phyloP scores from a whole-genome alignment of 2,113 vertebrate species.

The Zosterops japonicus region DNA sequence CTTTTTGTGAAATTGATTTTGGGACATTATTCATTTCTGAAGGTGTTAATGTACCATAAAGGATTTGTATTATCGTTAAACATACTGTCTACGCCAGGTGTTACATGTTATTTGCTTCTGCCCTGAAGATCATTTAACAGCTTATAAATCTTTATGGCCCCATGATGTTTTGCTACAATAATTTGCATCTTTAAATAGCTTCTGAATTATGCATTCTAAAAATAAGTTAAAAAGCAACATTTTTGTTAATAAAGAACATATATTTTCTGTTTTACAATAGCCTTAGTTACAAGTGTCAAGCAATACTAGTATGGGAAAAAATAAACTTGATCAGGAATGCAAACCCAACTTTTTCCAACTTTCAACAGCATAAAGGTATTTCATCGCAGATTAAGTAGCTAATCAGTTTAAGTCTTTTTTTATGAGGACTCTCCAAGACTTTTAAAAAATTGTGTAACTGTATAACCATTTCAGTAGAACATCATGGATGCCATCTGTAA shows the following conservation, averaged over 20 bases:
- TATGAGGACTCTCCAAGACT: background rate
- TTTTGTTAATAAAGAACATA: background rate
- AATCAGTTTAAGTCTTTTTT: background rate
- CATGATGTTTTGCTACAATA: slow-evolving; percentile 26
- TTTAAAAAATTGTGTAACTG: background rate
- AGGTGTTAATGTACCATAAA: slow-evolving; percentile 77
- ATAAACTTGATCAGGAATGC: background rate
- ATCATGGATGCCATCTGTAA: rapidly evolving
- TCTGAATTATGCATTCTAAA: background rate
- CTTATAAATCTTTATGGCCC: slow-evolving; percentile 69
- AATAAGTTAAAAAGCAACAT: background rate
- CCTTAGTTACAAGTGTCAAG: background rate
- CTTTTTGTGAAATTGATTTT: slow-evolving; percentile 71
- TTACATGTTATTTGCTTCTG: slow-evolving; percentile 70
- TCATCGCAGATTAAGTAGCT: background rate
- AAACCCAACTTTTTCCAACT: background rate
- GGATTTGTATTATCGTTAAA: slow-evolving; percentile 72
- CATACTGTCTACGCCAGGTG: slow-evolving; percentile 70
- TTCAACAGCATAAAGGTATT: background rate
- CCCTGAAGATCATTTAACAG: slow-evolving; percentile 67
- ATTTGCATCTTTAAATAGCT: slow-evolving; percentile 27
- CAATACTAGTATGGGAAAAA: background rate
- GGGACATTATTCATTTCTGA: slow-evolving; percentile 77
- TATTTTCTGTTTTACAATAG: background rate
- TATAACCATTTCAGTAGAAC: background rate